Conservation (phyloP, 1,140 invertebrate genomes). For the Atopsyche davidsoni region DNA sequence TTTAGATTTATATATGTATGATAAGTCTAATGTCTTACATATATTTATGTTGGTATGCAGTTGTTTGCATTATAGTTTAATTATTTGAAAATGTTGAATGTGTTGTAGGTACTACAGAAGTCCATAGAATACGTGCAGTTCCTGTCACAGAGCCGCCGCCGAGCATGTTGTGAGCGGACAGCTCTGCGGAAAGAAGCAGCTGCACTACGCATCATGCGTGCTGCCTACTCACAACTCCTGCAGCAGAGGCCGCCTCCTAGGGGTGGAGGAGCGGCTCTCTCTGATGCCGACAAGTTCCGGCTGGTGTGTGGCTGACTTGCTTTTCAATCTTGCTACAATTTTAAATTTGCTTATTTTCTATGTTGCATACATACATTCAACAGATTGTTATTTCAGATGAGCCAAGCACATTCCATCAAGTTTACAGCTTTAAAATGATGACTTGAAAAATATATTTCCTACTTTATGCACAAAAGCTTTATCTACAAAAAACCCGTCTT, state of each 20-base stretch:
- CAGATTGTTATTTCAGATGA: too few species aligned
- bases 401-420: not conserved
- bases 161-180: slow-evolving; percentile 88
- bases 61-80: too few species aligned
- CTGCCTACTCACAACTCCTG: slow-evolving; percentile 93
- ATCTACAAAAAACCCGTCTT: too few species aligned
- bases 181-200: slow-evolving; percentile 92
- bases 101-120: slow-evolving; percentile 74
- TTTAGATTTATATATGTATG: too few species aligned
- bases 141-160: slow-evolving; percentile 83
- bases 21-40: too few species aligned
- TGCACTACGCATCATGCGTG: slow-evolving; percentile 86
- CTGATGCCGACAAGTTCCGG: slow-evolving; percentile 94
- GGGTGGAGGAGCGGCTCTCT: slow-evolving; percentile 77
- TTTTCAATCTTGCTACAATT: too few species aligned
- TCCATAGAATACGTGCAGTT: slow-evolving; percentile 90
- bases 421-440: slow-evolving; percentile 3
- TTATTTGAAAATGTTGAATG: too few species aligned
- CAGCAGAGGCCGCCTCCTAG: slow-evolving; percentile 90
- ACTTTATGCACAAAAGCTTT: slow-evolving; percentile 4
- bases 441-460: slow-evolving; percentile 4
- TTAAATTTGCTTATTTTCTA: slow-evolving; percentile 6
- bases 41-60: too few species aligned
- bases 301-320: slow-evolving; percentile 60
- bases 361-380: slow-evolving; percentile 7